phyloP scores from a whole-genome alignment of 2,888 invertebrate species.

The Zootermopsis nevadensis region DNA sequence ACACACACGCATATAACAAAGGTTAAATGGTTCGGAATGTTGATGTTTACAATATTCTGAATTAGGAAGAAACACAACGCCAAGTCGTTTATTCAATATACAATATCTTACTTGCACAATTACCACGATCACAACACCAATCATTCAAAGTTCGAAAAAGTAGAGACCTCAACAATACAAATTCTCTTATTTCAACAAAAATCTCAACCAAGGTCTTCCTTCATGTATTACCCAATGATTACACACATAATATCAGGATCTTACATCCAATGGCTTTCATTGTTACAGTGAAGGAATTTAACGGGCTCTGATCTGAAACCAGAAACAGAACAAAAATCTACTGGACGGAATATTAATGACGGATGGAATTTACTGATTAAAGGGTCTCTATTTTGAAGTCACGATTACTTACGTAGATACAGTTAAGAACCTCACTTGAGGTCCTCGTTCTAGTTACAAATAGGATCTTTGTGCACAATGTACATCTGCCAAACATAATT shows the following conservation, averaged over 20 bases:
- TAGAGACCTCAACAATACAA: not conserved
- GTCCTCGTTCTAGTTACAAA: not conserved
- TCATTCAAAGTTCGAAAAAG: not conserved
- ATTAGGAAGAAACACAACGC: not conserved
- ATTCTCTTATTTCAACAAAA: not conserved
- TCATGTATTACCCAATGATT: not conserved
- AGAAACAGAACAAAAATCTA: not conserved
- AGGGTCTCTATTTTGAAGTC: too few species aligned
- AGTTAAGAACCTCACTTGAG: too few species aligned
- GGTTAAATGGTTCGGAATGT: too few species aligned
- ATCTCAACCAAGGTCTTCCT: not conserved
- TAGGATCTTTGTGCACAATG: not conserved
- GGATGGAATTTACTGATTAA: conserved; percentile 9
- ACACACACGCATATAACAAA: too few species aligned
- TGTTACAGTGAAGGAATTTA: not conserved
- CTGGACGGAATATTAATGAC: conserved; percentile 14
- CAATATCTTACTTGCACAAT: not conserved
- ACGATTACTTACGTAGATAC: too few species aligned
- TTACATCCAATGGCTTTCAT: not conserved
- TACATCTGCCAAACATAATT: not conserved
- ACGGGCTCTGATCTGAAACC: not conserved
- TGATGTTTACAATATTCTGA: too few species aligned
- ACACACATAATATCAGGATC: not conserved
- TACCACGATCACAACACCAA: conserved; percentile 6
- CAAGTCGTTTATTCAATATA: not conserved